Conservation (phyloP, 2,888 invertebrate species). For the Sesia bembeciformis region DNA sequence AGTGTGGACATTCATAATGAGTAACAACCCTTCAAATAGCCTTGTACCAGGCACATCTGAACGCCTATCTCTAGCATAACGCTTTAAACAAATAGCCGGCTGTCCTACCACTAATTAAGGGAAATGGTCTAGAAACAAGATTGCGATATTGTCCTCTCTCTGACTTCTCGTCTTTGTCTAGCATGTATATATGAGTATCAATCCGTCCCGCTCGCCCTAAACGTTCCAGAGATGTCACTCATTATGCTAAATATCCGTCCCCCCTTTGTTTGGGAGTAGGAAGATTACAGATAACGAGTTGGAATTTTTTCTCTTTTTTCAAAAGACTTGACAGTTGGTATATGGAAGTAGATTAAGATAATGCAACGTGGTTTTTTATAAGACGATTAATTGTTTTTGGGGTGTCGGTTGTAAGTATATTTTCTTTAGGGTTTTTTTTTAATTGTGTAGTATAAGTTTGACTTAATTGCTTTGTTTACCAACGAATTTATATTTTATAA, state of each 20-base stretch:
- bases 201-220: slow-evolving; percentile 42
- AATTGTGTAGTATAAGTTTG: too few species aligned
- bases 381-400: slow-evolving; percentile 45
- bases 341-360: slow-evolving; percentile 71
- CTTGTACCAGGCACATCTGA: slow-evolving; percentile 26
- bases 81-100: slow-evolving; percentile 52
- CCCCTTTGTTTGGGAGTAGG: slow-evolving; percentile 51
- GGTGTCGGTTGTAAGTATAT: neutral
- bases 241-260: slow-evolving; percentile 71
- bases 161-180: neutral
- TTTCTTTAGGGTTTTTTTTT: neutral
- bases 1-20: neutral
- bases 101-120: slow-evolving; percentile 72
- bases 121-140: slow-evolving; percentile 75
- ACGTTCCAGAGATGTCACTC: slow-evolving; percentile 68
- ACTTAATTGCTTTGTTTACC: too few species aligned
- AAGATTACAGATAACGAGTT: slow-evolving; percentile 48
- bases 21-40: slow-evolving; percentile 2
- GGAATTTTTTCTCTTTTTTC: slow-evolving; percentile 36
- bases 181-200: slow-evolving; percentile 3
- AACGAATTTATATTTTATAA: too few species aligned
- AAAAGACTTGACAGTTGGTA: slow-evolving; percentile 67
- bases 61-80: slow-evolving; percentile 42
- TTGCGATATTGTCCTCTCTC: slow-evolving; percentile 71
- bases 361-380: slow-evolving; percentile 48